phyloP scores from a whole-genome alignment of 2,113 vertebrate species.

The Archilochus colubris region DNA sequence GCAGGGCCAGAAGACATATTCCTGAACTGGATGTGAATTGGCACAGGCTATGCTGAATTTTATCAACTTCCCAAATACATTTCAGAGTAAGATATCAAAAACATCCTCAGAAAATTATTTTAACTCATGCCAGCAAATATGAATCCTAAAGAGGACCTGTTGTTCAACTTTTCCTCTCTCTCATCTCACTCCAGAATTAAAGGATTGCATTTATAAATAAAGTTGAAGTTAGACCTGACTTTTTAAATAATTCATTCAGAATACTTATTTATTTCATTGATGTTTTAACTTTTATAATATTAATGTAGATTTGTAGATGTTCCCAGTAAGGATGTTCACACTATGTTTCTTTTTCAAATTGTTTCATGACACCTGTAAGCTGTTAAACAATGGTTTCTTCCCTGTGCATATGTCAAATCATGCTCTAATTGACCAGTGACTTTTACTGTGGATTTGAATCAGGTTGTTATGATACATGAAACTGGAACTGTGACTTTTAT shows the following conservation, averaged over 20 bases:
- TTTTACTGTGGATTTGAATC: background rate
- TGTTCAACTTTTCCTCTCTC: background rate
- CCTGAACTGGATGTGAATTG: background rate
- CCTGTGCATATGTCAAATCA: background rate
- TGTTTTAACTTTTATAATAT: background rate
- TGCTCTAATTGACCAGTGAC: background rate
- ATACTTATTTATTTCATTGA: background rate
- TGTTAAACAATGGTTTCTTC: background rate
- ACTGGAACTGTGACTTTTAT: background rate
- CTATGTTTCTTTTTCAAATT: background rate
- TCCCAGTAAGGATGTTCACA: background rate
- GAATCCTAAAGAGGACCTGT: background rate
- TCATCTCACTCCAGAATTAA: background rate
- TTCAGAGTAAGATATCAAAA: background rate
- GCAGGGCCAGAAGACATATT: background rate
- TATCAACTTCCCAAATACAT: background rate
- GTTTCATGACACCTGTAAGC: background rate
- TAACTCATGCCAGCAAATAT: background rate
- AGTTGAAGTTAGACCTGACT: accelerated
- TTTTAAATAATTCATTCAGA: background rate
- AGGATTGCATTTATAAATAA: background rate
- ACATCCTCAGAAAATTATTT: background rate
- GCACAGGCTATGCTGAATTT: background rate
- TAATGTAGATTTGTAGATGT: background rate
- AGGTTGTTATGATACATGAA: background rate